phyloP scores from a whole-genome alignment of 2,113 vertebrate genomes.

The Amphiprion percula region DNA sequence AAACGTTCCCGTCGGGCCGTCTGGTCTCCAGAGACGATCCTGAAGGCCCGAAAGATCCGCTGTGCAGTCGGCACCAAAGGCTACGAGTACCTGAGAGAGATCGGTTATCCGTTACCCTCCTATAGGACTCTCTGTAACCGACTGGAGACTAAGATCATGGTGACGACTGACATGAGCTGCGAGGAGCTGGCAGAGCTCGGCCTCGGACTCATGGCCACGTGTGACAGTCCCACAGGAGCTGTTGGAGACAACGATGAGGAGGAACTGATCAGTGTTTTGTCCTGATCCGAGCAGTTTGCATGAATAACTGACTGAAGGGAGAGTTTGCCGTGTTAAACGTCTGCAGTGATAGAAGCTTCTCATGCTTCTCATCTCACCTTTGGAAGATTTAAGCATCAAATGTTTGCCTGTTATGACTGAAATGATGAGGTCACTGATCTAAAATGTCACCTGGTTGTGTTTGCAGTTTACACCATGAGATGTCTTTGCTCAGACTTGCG shows the following conservation, averaged over 20 bases:
- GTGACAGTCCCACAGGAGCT: conserved; percentile 77
- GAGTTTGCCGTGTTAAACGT: background rate
- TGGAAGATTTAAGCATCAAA: conserved; percentile 4
- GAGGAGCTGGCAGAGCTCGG: conserved; percentile 85
- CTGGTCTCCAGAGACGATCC: conserved; percentile 85
- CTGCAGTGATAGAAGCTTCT: background rate
- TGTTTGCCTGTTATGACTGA: background rate
- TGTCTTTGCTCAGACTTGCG: conserved; percentile 1
- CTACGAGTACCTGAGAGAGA: conserved; percentile 86
- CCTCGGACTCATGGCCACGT: conserved; percentile 82
- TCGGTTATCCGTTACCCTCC: conserved; percentile 86
- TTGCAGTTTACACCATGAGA: conserved; percentile 11
- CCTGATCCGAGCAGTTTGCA: conserved; percentile 58
- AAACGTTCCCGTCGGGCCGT: conserved; percentile 86
- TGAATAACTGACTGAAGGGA: background rate
- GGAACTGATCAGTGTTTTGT: conserved; percentile 82
- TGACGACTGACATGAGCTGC: conserved; percentile 82
- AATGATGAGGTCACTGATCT: background rate
- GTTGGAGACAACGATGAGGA: conserved; percentile 76
- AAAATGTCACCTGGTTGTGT: conserved; percentile 19
- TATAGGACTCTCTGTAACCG: conserved; percentile 87
- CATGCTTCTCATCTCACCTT: background rate
- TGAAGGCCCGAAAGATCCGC: conserved; percentile 84
- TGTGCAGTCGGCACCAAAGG: conserved; percentile 84
- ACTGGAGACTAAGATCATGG: conserved; percentile 85